Evolutionary conservation across 2,113 vertebrate species (phyloP), one percentile per base, ranked within the genome.

Genomic region (Cyrtonyx montezumae): DNA sequence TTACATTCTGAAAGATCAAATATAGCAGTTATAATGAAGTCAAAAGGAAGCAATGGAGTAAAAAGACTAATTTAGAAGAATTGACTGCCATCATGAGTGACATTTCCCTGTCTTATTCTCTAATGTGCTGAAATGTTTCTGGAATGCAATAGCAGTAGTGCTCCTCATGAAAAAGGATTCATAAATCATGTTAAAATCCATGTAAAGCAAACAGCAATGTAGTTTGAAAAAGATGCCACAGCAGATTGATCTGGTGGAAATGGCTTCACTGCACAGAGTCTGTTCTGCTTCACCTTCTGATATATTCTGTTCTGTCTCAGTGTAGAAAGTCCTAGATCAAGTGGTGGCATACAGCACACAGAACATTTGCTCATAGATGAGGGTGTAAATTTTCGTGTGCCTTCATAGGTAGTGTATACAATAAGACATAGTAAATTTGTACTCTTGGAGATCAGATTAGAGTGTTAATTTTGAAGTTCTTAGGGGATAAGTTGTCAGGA

Each of bases 161-260:
- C 18, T 83, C 48, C 71, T 68, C 22, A 7, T 1, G 1, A 4
- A 10, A 40, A 46, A 25, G 12, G 30, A 46, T 51, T 51, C 70
- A 15, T 7, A 18, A 14, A 22, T n/a, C 30, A n/a, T 28, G 13
- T 26, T 59, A 20, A 36, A 17, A 45, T 75, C n/a, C 32, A 36
- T 13, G 40, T 13, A 6, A 7, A 73, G 18, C 20, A 79, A 2
- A 37, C 49, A 37, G 61, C 1, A 1, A 5, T 5, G 5, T 2
- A 13, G 25, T 5, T 13, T 4, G 7, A 40, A 71, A 67, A 84
- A 56, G 43, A 28, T 12, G 26, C 34, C 19, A 17, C 25, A 58
- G n/a, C 4, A 67, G 61, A 42, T 45, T 9, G 56, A 49, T 45
- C 10, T 58, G 21, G 21, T 42, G 37, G 51, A 59, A 71, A 30